A percentile compares a stretch with the other conserved stretches of the same genome.
phyloP scores from a whole-genome alignment of 2,888 invertebrate species.

The Drosophila cognata region DNA sequence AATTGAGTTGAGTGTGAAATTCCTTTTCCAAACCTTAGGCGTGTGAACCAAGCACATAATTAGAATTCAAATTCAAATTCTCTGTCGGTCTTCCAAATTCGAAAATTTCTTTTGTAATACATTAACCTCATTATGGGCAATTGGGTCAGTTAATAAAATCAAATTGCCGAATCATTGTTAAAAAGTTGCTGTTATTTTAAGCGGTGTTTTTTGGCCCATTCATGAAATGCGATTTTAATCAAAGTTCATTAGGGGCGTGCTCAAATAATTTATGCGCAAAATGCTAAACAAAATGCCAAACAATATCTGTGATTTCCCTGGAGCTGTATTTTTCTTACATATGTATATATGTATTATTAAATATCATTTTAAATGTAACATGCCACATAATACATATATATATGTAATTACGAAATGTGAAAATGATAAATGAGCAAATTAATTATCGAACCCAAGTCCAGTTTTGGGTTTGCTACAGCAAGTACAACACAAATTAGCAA shows the following conservation, averaged over 20 bases:
- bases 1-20: conserved; percentile 43
- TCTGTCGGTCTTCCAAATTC: conserved; percentile 12
- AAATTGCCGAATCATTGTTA: conserved; percentile 69
- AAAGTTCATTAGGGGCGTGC: conserved; percentile 65
- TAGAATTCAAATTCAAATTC: conserved; percentile 37
- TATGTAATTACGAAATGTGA: conserved; percentile 63
- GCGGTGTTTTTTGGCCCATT: conserved; percentile 18
- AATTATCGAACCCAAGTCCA: conserved; percentile 19
- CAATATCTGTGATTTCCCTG: conserved; percentile 25
- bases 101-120: conserved; percentile 17
- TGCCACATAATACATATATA: no score
- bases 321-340: conserved; percentile 10
- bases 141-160: conserved; percentile 58
- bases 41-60: conserved; percentile 57
- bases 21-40: conserved; percentile 21
- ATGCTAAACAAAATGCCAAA: conserved; percentile 64
- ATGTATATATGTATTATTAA: conserved; percentile 9
- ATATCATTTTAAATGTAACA: no score
- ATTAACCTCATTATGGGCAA: conserved; percentile 28
- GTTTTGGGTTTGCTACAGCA: conserved; percentile 45
- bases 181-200: conserved; percentile 22
- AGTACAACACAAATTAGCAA: conserved; percentile 37
- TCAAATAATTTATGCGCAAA: conserved; percentile 69
- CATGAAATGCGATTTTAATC: conserved; percentile 63
- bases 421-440: conserved; percentile 33